Base-by-base conservation (phyloP, 2,113 vertebrate species). In the Sclerurus mexicanus region DNA sequence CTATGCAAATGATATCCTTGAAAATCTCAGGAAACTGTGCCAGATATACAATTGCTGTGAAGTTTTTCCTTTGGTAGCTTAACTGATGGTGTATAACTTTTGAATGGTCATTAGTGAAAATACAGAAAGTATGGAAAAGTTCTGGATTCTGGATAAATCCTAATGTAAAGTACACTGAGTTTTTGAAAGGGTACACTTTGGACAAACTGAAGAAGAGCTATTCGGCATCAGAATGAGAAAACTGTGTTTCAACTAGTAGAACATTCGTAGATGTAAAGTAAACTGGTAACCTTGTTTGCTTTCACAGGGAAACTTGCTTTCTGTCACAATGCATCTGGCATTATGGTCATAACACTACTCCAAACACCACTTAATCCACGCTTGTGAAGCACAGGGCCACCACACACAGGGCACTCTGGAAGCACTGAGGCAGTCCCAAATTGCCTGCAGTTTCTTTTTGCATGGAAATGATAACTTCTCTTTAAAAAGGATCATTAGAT, bases 281-380 rank as follows among this genome's bases (percentile, higher is more conserved):
- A 76, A 55, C 23, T 25, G 10, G 17, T 68, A 78, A 47, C 17
- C 11, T 64, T 0, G 0, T 4, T 11, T 60, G 7, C 7, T 60
- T 78, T 73, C 20, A 16, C 2, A 68, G 33, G 30, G 31, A 79
- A 64, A 42, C 20, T 46, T 82, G 17, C 37, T 79, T 76, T n/a
- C 8, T 74, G 31, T 40, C 35, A 73, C 33, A 74, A 58, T 50
- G 31, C 33, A 28, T n/a, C 35, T 56, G 35, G 37, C 59, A 71
- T 35, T 40, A 22, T 0, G 1, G 60, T 24, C 16, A 9, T 10
- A 75, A 40, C 19, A 39, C n/a, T 20, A 63, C 25, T 23, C 30
- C 39, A 42, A 83, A 46, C 14, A 63, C 9, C 19, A 52, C 33
- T 49, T 56, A 33, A 62, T 52, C 40, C 47, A 47, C 8, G 5